phyloP scores from a whole-genome alignment of 2,797 vertebrate species.

The Molossus alvarezi region DNA sequence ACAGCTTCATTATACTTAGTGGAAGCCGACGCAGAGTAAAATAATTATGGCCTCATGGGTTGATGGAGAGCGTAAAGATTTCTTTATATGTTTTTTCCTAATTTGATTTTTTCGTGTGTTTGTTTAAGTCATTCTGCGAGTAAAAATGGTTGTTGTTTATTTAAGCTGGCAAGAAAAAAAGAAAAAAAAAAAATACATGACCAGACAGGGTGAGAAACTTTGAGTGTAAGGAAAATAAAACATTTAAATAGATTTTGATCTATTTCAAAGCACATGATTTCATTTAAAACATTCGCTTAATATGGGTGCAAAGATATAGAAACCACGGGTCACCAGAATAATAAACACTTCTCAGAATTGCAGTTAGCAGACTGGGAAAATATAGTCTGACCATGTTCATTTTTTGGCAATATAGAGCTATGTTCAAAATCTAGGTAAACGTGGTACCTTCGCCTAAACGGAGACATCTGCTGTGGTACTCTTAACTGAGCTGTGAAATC shows the following conservation, averaged over 20 bases:
- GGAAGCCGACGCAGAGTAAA: background rate
- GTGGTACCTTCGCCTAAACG: no score
- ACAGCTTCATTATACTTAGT: background rate
- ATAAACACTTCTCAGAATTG: background rate
- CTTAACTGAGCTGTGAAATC: no score
- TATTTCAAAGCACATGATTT: background rate
- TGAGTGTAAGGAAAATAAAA: background rate
- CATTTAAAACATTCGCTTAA: background rate
- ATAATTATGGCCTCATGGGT: background rate
- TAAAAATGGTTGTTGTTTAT: background rate
- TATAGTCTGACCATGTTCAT: no score
- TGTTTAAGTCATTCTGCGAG: background rate
- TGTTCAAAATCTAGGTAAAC: background rate
- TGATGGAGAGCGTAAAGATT: background rate
- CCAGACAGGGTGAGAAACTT: background rate
- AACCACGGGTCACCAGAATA: background rate
- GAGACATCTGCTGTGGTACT: no score
- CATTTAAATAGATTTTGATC: background rate
- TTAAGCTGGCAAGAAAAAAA: background rate
- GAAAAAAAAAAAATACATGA: no score
- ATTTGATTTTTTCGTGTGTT: background rate
- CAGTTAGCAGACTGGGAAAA: rapidly evolving
- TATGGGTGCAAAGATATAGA: background rate
- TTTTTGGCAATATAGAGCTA: no score
- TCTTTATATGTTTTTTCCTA: background rate